These are phyloP conservation scores for Gorsachius goisagi DNA, from an alignment of 2,113 vertebrate genomes.

Conservation along the genomic window DNA sequence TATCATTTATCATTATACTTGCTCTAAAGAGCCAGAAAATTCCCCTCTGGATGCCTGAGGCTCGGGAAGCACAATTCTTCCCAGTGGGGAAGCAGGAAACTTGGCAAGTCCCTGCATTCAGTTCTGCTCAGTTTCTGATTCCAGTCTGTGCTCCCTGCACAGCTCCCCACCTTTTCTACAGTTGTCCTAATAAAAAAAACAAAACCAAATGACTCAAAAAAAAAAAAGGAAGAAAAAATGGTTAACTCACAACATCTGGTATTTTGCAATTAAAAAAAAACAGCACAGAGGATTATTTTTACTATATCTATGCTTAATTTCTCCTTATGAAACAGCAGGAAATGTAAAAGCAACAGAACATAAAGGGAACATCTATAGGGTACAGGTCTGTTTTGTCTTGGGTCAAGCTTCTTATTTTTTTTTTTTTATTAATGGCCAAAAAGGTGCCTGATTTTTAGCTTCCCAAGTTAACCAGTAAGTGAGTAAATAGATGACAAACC, in stretches of 20 bases:
- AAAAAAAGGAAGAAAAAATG: neutral
- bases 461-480: neutral
- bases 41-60: neutral
- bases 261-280: neutral
- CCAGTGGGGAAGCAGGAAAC: neutral
- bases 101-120: neutral
- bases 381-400: neutral
- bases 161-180: neutral
- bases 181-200: neutral
- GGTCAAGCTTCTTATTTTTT: neutral
- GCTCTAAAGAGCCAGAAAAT: conserved; percentile 12
- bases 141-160: neutral
- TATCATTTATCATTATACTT: neutral
- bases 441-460: neutral
- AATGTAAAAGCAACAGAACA: neutral
- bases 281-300: neutral
- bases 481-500: neutral
- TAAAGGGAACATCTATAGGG: neutral
- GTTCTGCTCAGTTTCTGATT: neutral
- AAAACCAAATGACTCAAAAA: neutral
- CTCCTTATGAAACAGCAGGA: neutral
- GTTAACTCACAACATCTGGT: neutral
- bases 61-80: neutral
- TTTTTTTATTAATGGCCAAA: neutral
- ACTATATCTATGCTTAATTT: neutral